phyloP scores from a whole-genome alignment of 2,888 invertebrate genomes.

The Nephrocerus scutellatus region DNA sequence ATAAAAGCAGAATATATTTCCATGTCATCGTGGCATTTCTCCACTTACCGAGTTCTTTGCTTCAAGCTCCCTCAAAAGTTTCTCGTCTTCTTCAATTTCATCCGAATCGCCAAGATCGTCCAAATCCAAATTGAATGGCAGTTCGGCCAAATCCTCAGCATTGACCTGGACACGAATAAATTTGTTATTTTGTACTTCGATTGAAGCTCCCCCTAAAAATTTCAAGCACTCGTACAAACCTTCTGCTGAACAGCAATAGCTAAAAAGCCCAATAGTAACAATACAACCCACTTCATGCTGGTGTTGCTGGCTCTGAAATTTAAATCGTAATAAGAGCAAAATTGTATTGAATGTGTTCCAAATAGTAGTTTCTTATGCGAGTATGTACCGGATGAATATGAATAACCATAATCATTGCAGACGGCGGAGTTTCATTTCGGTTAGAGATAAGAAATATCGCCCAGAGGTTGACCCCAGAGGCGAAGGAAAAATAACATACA shows the following conservation, averaged over 20 bases:
- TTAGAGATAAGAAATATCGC: too few species aligned
- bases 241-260: constrained; percentile 17
- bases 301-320: constrained; percentile 20
- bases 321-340: too few species aligned
- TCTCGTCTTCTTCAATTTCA: constrained; percentile 36
- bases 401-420: too few species aligned
- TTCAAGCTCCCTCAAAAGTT: constrained; percentile 37
- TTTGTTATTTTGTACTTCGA: too few species aligned
- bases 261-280: constrained; percentile 24
- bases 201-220: neutral
- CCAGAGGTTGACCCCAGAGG: too few species aligned
- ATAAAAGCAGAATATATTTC: neutral
- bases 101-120: constrained; percentile 33
- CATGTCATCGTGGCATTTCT: too few species aligned
- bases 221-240: neutral
- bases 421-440: too few species aligned
- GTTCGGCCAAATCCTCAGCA: constrained; percentile 21
- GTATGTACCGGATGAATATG: too few species aligned
- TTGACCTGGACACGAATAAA: constrained; percentile 21
- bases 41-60: constrained; percentile 36
- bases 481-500: too few species aligned
- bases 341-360: too few species aligned
- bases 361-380: too few species aligned
- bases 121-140: constrained; percentile 23
- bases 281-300: constrained; percentile 31